Conservation (phyloP, 2,888 invertebrate genomes). For the Apotomis turbidana region DNA sequence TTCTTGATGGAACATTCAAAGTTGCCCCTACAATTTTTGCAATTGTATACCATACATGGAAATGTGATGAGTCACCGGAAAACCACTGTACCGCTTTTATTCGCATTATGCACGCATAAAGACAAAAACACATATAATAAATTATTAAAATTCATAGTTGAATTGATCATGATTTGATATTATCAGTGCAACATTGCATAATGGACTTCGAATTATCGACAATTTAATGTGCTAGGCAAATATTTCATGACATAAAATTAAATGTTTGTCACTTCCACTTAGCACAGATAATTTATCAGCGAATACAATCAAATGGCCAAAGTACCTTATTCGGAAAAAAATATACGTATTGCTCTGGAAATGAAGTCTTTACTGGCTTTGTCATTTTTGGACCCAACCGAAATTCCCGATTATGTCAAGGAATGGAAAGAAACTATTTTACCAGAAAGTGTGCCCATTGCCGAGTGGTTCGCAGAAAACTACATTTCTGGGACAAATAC, state of each 20-base stretch:
- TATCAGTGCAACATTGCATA: background rate
- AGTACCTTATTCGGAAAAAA: background rate
- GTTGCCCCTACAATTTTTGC: too few relatives aligned
- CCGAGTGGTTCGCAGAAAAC: background rate
- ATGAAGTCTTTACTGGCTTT: slow-evolving; percentile 7
- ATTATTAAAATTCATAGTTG: too few relatives aligned
- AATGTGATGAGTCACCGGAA: too few relatives aligned
- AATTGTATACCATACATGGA: too few relatives aligned
- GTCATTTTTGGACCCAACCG: background rate
- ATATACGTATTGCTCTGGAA: slow-evolving; percentile 1
- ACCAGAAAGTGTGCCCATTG: background rate
- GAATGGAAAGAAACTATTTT: slow-evolving; percentile 2
- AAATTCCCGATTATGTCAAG: slow-evolving; percentile 2
- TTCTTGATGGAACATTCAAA: too few relatives aligned
- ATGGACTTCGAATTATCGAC: background rate
- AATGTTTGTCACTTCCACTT: slow-evolving; percentile 6
- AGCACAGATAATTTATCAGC: background rate
- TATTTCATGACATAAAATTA: background rate
- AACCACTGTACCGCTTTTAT: background rate
- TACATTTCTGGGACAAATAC: background rate
- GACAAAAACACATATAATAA: too few relatives aligned
- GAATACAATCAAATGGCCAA: background rate
- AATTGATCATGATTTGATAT: slow-evolving; percentile 2
- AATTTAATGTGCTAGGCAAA: background rate
- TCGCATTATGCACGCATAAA: too few relatives aligned